Evolutionary conservation across 2,797 vertebrate genomes (phyloP), one percentile per base, ranked within the genome.

Genomic region (Amazona finschi): DNA sequence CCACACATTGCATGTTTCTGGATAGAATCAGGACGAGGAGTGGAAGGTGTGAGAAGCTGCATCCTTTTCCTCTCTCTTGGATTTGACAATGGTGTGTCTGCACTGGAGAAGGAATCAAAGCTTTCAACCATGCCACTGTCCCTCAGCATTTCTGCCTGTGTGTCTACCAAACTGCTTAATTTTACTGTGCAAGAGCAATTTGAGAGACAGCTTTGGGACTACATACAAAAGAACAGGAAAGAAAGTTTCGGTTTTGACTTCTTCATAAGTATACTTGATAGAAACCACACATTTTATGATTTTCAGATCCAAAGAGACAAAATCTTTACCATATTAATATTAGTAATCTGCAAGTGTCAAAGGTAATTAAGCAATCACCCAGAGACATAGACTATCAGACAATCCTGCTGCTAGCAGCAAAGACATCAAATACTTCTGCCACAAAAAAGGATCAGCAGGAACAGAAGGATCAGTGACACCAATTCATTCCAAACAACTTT

Each of bases 81-180:
- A 72, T 31, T 41, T 62, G 36, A 15, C 24, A 64, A 12, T 0
- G 0, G 5, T n/a, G 11, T 9, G 17, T 49, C 33, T 7, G 21
- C 18, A 21, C 5, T 25, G 24, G 10, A 81, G 13, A 61, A 55
- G 27, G 30, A 36, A 80, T 44, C 47, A 53, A n/a, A 83, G 24
- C 22, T 87, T 53, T 36, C 1, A 6, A 28, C 5, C 20, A 24
- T 0, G 1, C 27, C 57, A 65, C 18, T 0, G 0, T 4, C 12
- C 20, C 38, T 49, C 39, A 41, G 31, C 49, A 44, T 14, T 81
- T 79, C 62, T 77, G 36, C n/a, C 52, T 22, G 8, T n/a, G 13
- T 3, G 3, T 17, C 41, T 46, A 50, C 6, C 19, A 72, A 52
- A 67, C 17, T 24, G 17, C 55, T 85, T 30, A 9, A n/a, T 8